A percentile compares a stretch with the other conserved stretches of the same genome.
These are phyloP conservation scores for Lamellibrachia satsuma DNA, from an alignment of 2,888 invertebrate genomes.

Conservation along the genomic window DNA sequence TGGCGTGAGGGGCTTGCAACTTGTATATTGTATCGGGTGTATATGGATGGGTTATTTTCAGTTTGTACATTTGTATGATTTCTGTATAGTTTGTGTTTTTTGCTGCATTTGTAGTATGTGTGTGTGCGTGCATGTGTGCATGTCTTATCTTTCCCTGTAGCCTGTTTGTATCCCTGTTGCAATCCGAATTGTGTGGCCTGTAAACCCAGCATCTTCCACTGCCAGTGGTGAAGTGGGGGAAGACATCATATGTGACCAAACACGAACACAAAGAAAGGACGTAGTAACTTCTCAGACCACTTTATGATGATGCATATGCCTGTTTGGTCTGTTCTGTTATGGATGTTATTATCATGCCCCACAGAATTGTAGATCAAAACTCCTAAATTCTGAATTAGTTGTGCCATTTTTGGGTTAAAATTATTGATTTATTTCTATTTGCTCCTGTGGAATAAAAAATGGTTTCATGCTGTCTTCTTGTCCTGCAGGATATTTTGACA, in stretches of 20 bases:
- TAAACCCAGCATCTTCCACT: not conserved
- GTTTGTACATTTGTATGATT: constrained; percentile 7
- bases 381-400: no score
- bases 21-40: not conserved
- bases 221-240: not conserved
- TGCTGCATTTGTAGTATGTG: not conserved
- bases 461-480: not conserved
- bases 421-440: not conserved
- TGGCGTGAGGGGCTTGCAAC: not conserved
- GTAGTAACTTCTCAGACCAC: no score
- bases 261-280: not conserved
- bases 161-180: not conserved
- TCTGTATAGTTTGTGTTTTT: constrained; percentile 7
- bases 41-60: constrained; percentile 13
- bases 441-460: not conserved
- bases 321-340: no score
- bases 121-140: not conserved
- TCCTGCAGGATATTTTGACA: not conserved
- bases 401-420: no score
- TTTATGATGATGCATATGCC: no score
- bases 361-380: no score
- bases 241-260: not conserved
- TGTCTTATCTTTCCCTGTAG: not conserved
- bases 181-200: not conserved
- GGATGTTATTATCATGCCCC: no score